A percentile compares a stretch with the other conserved stretches of the same genome.
Conservation (phyloP, 2,888 invertebrate genomes). For the Ischnus inquisitorius region DNA sequence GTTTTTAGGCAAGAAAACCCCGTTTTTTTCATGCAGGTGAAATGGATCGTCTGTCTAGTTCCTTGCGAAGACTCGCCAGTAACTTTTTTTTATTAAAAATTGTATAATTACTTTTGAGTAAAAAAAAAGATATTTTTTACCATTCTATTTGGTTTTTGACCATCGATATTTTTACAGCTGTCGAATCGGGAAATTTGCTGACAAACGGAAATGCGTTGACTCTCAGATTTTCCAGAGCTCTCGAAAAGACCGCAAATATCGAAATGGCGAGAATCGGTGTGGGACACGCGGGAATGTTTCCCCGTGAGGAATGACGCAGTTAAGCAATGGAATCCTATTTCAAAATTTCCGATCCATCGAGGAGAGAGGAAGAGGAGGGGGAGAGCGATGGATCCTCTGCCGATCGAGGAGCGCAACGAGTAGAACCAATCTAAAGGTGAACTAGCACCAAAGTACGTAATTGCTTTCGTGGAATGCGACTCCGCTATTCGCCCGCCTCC, state of each 20-base stretch:
- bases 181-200: no score
- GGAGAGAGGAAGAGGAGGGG: conserved; percentile 33
- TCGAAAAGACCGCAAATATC: no score
- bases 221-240: no score
- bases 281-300: background rate
- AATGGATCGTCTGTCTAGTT: no score
- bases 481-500: conserved; percentile 38
- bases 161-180: no score
- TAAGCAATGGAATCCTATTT: conserved; percentile 55
- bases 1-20: background rate
- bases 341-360: conserved; percentile 63
- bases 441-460: conserved; percentile 66
- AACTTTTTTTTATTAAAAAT: no score
- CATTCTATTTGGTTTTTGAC: background rate
- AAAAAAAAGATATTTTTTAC: no score
- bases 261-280: no score
- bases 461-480: conserved; percentile 67
- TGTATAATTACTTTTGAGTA: no score
- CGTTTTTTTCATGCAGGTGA: background rate
- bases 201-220: no score
- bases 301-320: conserved; percentile 47
- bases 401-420: background rate
- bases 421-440: conserved; percentile 63
- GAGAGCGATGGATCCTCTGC: background rate
- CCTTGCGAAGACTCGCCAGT: no score